Evolutionary conservation across 2,797 vertebrate genomes (phyloP).

Genomic region (Sebastes jordani): DNA sequence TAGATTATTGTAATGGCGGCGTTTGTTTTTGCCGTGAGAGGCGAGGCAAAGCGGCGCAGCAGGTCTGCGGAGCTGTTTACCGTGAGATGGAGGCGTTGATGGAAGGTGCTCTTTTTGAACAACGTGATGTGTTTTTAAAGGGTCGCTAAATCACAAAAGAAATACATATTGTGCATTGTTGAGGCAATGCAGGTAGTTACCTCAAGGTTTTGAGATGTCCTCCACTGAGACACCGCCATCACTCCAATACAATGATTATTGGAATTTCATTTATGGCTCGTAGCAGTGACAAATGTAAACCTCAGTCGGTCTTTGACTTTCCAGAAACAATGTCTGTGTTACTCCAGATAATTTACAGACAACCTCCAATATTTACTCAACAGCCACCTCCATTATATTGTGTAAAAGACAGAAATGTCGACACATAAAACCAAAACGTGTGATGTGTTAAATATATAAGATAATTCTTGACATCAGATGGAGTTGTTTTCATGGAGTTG

Average conservation of each 20-base stretch:
- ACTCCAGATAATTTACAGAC: not conserved
- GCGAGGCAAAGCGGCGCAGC: not conserved
- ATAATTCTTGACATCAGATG: not conserved
- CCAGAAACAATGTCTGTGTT: not conserved
- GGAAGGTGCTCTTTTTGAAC: not conserved
- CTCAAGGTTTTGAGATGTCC: not conserved
- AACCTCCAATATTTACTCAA: not conserved
- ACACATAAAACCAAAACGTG: not conserved
- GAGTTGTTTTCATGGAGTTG: no score
- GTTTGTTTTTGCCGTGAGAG: not conserved
- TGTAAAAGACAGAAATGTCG: not conserved
- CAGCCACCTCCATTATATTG: not conserved
- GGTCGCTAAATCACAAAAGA: not conserved
- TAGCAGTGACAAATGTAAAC: not conserved
- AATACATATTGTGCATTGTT: not conserved
- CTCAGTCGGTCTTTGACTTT: not conserved
- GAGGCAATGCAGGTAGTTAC: not conserved
- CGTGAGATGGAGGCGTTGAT: not conserved
- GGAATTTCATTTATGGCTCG: not conserved
- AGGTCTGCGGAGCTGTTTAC: not conserved
- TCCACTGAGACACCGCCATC: not conserved
- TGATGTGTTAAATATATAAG: not conserved
- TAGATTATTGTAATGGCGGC: conserved; percentile 27
- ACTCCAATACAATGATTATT: not conserved
- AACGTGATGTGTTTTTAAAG: not conserved